phyloP scores from a whole-genome alignment of 2,113 vertebrate genomes.

The Melanerpes formicivorus region DNA sequence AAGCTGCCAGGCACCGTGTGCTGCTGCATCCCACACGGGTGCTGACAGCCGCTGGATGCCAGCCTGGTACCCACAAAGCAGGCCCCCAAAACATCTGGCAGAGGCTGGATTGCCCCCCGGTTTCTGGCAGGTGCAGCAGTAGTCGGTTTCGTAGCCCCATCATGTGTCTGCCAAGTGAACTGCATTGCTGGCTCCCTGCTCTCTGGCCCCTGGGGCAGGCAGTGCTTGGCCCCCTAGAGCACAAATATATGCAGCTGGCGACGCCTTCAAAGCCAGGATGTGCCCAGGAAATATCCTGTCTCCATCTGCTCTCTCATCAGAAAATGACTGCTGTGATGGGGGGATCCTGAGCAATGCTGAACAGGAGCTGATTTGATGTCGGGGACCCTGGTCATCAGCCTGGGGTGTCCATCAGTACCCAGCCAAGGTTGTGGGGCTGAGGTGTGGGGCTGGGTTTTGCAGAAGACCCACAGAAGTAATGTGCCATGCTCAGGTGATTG shows the following conservation, averaged over 20 bases:
- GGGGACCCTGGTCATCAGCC: accelerated
- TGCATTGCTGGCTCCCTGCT: not conserved
- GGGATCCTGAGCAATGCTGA: not conserved
- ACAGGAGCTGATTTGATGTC: not conserved
- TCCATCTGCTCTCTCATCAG: accelerated
- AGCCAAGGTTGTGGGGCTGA: accelerated
- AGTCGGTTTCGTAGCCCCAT: slow-evolving; percentile 41
- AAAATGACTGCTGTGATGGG: not conserved
- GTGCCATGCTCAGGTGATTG: not conserved
- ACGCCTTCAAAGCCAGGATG: not conserved
- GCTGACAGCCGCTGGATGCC: accelerated
- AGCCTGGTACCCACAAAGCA: accelerated
- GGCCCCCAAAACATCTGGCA: not conserved
- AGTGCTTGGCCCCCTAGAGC: accelerated
- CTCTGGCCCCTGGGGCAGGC: not conserved
- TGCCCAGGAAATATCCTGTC: accelerated
- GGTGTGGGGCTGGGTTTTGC: not conserved
- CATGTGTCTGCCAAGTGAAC: slow-evolving; percentile 44
- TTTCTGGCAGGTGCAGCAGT: not conserved
- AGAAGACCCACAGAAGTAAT: accelerated
- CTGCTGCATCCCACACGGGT: accelerated
- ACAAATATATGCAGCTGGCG: accelerated
- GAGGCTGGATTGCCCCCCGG: not conserved
- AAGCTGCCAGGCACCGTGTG: not conserved
- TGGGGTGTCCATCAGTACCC: accelerated